Evolutionary conservation across 1,140 invertebrate genomes (phyloP).

Genomic region (Tribolium castaneum): DNA sequence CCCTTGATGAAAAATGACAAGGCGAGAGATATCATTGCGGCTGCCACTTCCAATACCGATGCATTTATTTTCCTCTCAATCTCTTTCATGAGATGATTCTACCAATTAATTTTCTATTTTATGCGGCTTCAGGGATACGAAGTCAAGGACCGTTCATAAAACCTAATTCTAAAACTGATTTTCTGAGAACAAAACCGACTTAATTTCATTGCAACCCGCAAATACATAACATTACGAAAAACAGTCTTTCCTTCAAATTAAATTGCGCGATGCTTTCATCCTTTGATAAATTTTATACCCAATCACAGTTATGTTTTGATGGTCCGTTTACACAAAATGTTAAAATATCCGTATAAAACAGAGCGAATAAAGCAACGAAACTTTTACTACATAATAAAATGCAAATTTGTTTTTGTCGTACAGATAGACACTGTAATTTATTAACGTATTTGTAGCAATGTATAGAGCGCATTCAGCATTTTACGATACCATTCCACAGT

Average conservation of each 20-base stretch:
- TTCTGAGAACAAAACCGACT: not conserved
- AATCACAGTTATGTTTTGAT: constrained; percentile 33
- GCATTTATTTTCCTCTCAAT: constrained; percentile 34
- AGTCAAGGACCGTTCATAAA: constrained; percentile 28
- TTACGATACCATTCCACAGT: not conserved
- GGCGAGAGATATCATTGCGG: constrained; percentile 29
- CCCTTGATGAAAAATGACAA: constrained; percentile 19
- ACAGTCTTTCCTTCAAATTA: not conserved
- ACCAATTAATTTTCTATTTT: constrained; percentile 36
- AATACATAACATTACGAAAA: not conserved
- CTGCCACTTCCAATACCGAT: constrained; percentile 34
- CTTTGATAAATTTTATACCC: constrained; percentile 30
- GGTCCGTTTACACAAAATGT: constrained; percentile 19
- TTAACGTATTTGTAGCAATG: constrained; percentile 16
- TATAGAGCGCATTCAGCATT: not conserved
- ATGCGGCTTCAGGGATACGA: constrained; percentile 20
- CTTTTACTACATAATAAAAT: constrained; percentile 36
- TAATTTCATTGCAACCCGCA: not conserved
- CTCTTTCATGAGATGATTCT: constrained; percentile 20
- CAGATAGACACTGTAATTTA: constrained; percentile 20
- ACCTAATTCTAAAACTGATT: constrained; percentile 15
- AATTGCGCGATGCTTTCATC: constrained; percentile 16
- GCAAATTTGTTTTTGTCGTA: constrained; percentile 34
- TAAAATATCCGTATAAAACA: constrained; percentile 27
- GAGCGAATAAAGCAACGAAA: constrained; percentile 22